These are phyloP conservation scores for Drosophila subpulchrella DNA, from an alignment of 1,140 invertebrate species.

Conservation along the genomic window DNA sequence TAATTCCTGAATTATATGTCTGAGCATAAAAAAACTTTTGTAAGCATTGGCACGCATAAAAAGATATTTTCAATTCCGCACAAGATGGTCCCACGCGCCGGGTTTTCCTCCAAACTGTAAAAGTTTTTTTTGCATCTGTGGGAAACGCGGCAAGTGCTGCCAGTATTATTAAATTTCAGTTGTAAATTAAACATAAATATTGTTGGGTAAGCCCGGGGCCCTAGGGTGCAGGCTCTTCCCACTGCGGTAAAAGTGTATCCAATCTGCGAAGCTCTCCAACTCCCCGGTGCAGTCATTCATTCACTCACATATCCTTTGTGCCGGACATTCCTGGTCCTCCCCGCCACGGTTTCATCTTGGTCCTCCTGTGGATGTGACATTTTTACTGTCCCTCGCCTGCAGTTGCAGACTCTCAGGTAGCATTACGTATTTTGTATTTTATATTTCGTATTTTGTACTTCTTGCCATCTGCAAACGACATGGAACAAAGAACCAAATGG, in stretches of 20 bases:
- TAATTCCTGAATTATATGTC: conserved; percentile 70
- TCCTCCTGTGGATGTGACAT: conserved; percentile 36
- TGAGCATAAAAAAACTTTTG: conserved; percentile 68
- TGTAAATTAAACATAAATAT: conserved; percentile 77
- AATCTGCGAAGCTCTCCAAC: conserved; percentile 17
- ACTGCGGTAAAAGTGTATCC: conserved; percentile 23
- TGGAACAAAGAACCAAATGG: conserved; percentile 48
- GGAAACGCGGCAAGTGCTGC: conserved; percentile 53
- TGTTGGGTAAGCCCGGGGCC: conserved; percentile 27
- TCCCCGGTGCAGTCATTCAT: conserved; percentile 8
- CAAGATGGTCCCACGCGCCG: conserved; percentile 16
- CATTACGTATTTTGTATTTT: conserved; percentile 25
- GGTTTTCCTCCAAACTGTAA: conserved; percentile 17
- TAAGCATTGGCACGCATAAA: conserved; percentile 66
- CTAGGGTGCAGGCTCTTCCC: conserved; percentile 9
- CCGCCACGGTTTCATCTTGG: conserved; percentile 24
- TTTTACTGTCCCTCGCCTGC: conserved; percentile 41
- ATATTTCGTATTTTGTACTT: conserved; percentile 21
- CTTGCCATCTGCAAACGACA: conserved; percentile 52
- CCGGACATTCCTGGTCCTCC: conserved; percentile 7
- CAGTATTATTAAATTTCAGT: conserved; percentile 62
- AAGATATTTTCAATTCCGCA: conserved; percentile 69
- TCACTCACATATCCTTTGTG: conserved; percentile 45
- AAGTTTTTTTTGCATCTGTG: conserved; percentile 17
- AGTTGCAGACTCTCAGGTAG: conserved; percentile 41